Conservation (phyloP, 2,888 invertebrate species). For the Synanthedon tipuliformis region DNA sequence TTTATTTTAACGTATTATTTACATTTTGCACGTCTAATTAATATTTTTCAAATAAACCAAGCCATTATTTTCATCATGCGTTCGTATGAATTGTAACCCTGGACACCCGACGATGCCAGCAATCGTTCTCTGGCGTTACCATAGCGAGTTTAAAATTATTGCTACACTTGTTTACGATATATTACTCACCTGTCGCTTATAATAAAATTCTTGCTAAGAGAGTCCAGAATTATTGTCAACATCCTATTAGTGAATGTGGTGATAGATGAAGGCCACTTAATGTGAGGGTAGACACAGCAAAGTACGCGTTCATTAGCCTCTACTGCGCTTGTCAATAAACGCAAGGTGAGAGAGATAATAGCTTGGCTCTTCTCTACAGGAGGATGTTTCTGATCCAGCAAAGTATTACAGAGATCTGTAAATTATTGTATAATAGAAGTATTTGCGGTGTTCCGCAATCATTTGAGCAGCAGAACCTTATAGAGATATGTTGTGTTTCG, state of each 20-base stretch:
- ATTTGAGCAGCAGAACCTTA: no score
- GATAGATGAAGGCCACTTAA: slow-evolving; percentile 36
- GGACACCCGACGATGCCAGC: no score
- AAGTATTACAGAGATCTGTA: slow-evolving; percentile 38
- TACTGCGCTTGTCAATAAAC: slow-evolving; percentile 31
- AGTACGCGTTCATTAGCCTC: slow-evolving; percentile 9
- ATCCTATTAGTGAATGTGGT: slow-evolving; percentile 24
- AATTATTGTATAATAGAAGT: neutral
- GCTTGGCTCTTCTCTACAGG: slow-evolving; percentile 43
- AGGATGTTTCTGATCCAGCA: slow-evolving; percentile 34
- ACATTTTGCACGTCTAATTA: no score
- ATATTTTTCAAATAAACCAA: no score
- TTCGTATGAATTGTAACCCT: no score
- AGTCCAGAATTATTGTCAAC: slow-evolving; percentile 27
- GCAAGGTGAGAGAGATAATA: slow-evolving; percentile 29
- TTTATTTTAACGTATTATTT: no score
- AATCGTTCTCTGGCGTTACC: no score
- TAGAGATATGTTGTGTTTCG: no score
- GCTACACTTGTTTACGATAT: no score
- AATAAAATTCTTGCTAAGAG: slow-evolving; percentile 31
- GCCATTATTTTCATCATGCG: no score
- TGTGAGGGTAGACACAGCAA: slow-evolving; percentile 39
- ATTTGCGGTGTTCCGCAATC: neutral
- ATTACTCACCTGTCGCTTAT: slow-evolving; percentile 36
- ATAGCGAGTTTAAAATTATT: no score